Conservation (phyloP, 2,888 invertebrate genomes). For the Busseola fusca region DNA sequence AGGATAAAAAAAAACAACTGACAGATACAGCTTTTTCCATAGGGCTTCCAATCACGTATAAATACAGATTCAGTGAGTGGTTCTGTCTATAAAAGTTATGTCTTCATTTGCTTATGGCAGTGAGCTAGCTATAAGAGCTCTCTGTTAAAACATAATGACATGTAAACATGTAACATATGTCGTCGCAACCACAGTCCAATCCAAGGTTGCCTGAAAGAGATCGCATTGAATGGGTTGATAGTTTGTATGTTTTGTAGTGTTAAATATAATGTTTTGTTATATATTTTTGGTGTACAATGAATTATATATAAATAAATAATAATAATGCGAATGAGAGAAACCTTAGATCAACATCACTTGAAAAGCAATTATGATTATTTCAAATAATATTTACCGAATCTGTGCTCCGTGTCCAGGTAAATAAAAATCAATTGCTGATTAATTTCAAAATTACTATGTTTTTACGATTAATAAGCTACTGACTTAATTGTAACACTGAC, state of each 20-base stretch:
- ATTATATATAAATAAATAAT: neutral
- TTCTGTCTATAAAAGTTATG: slow-evolving; percentile 23
- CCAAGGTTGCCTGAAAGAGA: neutral
- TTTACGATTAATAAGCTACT: slow-evolving; percentile 6
- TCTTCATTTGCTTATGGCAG: slow-evolving; percentile 5
- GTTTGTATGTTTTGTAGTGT: neutral
- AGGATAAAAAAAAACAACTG: neutral
- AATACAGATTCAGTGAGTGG: slow-evolving; percentile 14
- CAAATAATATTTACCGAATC: neutral
- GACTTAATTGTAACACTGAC: slow-evolving; percentile 7
- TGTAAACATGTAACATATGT: neutral
- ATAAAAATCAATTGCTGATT: neutral
- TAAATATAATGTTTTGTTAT: neutral
- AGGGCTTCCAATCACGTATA: neutral
- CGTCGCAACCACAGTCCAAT: too few relatives aligned
- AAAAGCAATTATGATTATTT: neutral
- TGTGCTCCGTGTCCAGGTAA: neutral
- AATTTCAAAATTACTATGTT: slow-evolving; percentile 10
- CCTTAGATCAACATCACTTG: too few relatives aligned
- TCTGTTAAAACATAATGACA: neutral
- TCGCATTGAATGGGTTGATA: neutral
- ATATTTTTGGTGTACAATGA: neutral
- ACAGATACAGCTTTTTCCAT: neutral
- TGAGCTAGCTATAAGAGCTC: neutral
- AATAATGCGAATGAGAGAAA: neutral